These are phyloP conservation scores for Axis porcinus DNA, from an alignment of 2,113 vertebrate species.

Conservation along the genomic window DNA sequence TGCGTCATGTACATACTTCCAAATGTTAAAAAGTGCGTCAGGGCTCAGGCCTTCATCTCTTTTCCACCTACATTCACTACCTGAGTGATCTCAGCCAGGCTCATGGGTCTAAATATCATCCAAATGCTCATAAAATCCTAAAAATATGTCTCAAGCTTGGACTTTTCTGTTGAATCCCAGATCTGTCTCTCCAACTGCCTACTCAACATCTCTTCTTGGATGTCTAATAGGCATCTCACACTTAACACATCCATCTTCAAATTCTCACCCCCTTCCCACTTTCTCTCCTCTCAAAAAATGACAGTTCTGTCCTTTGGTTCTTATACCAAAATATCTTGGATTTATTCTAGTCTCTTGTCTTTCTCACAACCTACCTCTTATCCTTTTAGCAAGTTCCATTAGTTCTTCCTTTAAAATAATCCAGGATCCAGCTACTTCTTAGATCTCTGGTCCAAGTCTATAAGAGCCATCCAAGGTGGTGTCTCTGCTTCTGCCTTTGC, in stretches of 20 bases:
- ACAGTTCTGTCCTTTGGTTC: neutral
- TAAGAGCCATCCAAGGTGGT: neutral
- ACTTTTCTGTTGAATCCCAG: slow-evolving; percentile 25
- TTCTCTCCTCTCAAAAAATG: neutral
- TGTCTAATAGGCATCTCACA: slow-evolving; percentile 13
- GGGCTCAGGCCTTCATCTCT: neutral
- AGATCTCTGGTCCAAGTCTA: neutral
- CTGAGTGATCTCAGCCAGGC: slow-evolving; percentile 34
- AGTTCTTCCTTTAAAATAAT: slow-evolving; percentile 10
- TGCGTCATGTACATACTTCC: neutral
- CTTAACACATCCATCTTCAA: slow-evolving; percentile 42
- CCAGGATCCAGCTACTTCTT: neutral
- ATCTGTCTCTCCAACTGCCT: slow-evolving; percentile 29
- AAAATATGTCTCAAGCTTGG: slow-evolving; percentile 46
- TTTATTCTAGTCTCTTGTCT: neutral
- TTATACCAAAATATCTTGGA: slow-evolving; percentile 32
- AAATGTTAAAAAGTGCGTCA: neutral
- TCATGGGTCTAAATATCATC: neutral
- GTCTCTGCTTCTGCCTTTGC: neutral
- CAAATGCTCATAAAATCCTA: slow-evolving; percentile 39
- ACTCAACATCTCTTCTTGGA: slow-evolving; percentile 38
- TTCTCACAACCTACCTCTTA: slow-evolving; percentile 21
- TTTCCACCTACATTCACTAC: neutral
- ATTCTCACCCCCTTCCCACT: neutral
- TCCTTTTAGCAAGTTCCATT: neutral